phyloP scores from a whole-genome alignment of 2,888 invertebrate species.

The Heteromurus nitidus region DNA sequence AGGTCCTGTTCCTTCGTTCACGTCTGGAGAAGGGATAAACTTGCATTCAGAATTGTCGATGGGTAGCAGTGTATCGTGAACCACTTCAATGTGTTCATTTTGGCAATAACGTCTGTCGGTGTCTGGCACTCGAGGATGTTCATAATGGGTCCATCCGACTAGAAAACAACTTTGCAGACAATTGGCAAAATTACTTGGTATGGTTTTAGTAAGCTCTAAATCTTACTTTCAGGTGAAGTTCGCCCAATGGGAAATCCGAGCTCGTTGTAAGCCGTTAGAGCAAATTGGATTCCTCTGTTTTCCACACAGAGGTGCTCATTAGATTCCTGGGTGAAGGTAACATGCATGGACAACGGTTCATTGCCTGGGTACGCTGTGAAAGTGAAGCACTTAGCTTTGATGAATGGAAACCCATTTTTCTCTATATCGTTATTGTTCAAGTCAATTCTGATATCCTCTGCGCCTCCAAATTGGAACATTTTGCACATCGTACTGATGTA shows the following conservation, averaged over 20 bases:
- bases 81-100: neutral
- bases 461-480: neutral
- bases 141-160: neutral
- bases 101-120: neutral
- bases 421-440: neutral
- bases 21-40: neutral
- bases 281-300: neutral
- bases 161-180: neutral
- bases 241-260: conserved; percentile 19
- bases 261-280: conserved; percentile 28
- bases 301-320: neutral
- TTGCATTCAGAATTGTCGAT: neutral
- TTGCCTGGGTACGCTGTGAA: conserved; percentile 32
- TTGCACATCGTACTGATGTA: conserved; percentile 19
- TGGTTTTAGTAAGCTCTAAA: neutral
- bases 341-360: conserved; percentile 18
- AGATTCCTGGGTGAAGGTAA: neutral
- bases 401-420: neutral
- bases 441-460: neutral
- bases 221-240: neutral
- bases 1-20: too few relatives aligned
- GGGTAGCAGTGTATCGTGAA: neutral
- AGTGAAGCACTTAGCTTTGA: neutral
- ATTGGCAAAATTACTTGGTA: neutral
- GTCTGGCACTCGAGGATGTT: neutral